A percentile compares a stretch with the other conserved stretches of the same genome.
phyloP scores from a whole-genome alignment of 2,797 vertebrate genomes.

The Ammospiza maritima region DNA sequence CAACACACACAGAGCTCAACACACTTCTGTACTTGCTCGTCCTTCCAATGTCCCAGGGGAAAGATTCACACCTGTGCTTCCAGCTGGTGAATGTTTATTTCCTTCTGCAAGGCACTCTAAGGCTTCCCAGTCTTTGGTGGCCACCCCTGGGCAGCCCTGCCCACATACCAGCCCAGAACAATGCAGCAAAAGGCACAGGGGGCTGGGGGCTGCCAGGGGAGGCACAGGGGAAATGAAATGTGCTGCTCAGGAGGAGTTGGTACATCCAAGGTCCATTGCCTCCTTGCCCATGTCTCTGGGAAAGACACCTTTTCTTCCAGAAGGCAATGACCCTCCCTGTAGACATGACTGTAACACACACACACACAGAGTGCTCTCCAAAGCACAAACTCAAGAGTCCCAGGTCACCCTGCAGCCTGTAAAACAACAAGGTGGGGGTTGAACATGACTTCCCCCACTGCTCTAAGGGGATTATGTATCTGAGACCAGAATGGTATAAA shows the following conservation, averaged over 20 bases:
- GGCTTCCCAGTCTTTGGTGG: background rate
- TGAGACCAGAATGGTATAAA: background rate
- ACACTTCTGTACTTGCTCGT: background rate
- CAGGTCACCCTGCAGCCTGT: background rate
- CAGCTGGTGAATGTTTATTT: background rate
- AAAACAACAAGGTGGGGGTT: background rate
- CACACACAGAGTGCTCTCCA: background rate
- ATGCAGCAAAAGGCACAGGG: background rate
- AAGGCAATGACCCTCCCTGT: background rate
- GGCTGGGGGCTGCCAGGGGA: background rate
- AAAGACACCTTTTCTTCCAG: background rate
- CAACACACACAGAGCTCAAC: background rate
- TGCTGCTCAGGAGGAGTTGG: background rate
- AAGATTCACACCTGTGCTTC: background rate
- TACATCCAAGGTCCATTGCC: background rate
- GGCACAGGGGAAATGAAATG: background rate
- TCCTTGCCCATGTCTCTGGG: background rate
- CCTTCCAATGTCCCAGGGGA: background rate
- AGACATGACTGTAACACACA: background rate
- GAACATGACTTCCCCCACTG: background rate
- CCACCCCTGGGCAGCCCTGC: background rate
- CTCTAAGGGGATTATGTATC: background rate
- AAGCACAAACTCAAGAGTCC: background rate
- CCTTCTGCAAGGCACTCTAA: background rate
- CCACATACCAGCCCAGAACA: background rate